Percentiles rank a stretch among this genome's conserved stretches.
These are phyloP conservation scores for Dicentrarchus labrax DNA, from an alignment of 2,113 vertebrate species.

Conservation along the genomic window DNA sequence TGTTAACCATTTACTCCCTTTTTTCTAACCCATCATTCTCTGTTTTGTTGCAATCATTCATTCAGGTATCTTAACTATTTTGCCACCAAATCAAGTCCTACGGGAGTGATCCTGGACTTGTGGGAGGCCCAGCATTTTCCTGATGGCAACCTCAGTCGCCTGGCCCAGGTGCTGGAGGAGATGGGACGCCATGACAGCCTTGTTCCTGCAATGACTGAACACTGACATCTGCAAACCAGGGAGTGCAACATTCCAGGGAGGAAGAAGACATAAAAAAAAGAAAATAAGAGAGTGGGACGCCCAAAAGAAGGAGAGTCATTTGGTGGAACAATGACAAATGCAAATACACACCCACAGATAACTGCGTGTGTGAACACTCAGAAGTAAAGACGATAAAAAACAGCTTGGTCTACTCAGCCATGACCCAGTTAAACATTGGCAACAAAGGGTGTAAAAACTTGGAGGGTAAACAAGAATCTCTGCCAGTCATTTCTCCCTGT, in stretches of 20 bases:
- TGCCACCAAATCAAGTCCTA: slow-evolving; percentile 97
- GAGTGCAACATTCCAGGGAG: slow-evolving; percentile 50
- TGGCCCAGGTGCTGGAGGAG: slow-evolving; percentile 96
- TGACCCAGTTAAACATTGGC: slow-evolving; percentile 77
- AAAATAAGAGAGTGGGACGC: slow-evolving; percentile 18
- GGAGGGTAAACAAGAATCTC: slow-evolving; percentile 72
- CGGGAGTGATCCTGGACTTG: slow-evolving; percentile 96
- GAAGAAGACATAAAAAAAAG: slow-evolving; percentile 46
- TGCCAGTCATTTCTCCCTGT: slow-evolving; percentile 85
- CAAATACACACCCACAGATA: slow-evolving; percentile 34
- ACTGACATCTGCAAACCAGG: slow-evolving; percentile 82
- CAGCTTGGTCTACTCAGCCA: slow-evolving; percentile 66
- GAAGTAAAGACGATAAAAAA: slow-evolving; percentile 49
- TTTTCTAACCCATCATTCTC: neutral
- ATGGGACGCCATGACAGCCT: slow-evolving; percentile 96
- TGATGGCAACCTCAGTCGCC: slow-evolving; percentile 93
- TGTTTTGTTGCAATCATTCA: neutral
- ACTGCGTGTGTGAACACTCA: slow-evolving; percentile 34
- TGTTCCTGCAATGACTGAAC: slow-evolving; percentile 88
- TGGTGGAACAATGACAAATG: slow-evolving; percentile 53
- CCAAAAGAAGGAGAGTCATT: slow-evolving; percentile 32
- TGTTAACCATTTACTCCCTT: neutral
- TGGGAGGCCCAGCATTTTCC: slow-evolving; percentile 99
- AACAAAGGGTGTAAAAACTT: slow-evolving; percentile 75
- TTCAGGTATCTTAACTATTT: slow-evolving; percentile 99